Evolutionary conservation across 2,888 invertebrate genomes (phyloP), one percentile per base, ranked within the genome.

Genomic region (Barypeithes pellucidus): DNA sequence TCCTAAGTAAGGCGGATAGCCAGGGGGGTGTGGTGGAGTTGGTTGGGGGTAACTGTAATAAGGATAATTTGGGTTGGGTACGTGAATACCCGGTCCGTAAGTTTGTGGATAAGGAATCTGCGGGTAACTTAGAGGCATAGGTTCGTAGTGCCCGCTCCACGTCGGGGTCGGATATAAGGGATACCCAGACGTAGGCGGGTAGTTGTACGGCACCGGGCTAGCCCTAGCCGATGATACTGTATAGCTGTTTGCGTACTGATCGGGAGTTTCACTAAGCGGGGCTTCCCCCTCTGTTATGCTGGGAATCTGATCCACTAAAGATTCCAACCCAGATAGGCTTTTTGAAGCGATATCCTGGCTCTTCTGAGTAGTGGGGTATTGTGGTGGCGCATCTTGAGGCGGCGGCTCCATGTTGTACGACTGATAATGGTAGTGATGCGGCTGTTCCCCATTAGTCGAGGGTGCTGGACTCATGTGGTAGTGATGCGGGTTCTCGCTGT

Each of bases 291-390:
- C 95, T 68, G 93, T 92, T 85, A 95, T 94, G 81, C 94, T 93
- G 62, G 95, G 96, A 86, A 96, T 96, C 89, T 96, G 96, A 87
- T 96, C 95, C 77, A 96, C 95, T 59, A 96, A 88, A 47, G 95
- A 95, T 86, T 96, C 95, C 57, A 96, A 88, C 18, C 95, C 96
- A 16, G 95, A 95, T 59, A 95, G 88, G 80, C 94, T 94, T 85
- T 95, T 95, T 29, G 94, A 92, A n/a, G 95, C 91, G 39, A 95
- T 93, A 86, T 95, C 95, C 82, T 93, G 92, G 82, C 87, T 76
- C 18, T 67, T 67, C 16, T 63, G 71, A 39, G 70, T 54, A 39
- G 61, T 33, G 81, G 86, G 82, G 85, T 89, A 82, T 85, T 89
- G 79, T 24, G 89, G 79, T 24, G 80, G 79, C 80, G 82, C 82